These are phyloP conservation scores for Smittia sp. DNA, from an alignment of 2,888 invertebrate genomes.

Conservation along the genomic window DNA sequence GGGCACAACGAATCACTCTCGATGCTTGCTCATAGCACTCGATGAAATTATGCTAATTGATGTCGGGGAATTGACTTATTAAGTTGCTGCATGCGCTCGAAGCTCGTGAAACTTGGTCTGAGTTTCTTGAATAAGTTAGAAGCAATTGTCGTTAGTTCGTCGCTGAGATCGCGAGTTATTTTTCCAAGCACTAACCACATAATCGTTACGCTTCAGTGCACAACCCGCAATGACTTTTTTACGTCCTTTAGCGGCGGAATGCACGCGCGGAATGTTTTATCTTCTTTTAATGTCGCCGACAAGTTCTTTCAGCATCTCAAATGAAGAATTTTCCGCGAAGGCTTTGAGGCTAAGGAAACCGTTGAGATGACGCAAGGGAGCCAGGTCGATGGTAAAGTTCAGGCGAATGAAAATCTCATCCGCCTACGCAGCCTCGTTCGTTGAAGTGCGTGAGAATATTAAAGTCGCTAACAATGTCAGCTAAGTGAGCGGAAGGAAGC, in stretches of 20 bases:
- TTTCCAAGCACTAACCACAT: neutral
- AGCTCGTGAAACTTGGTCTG: too few relatives aligned
- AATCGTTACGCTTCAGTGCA: neutral
- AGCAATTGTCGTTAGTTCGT: too few relatives aligned
- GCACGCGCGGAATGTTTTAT: neutral
- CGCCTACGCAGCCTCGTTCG: neutral
- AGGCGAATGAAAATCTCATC: too few relatives aligned
- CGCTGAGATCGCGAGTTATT: too few relatives aligned
- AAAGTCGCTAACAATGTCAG: neutral
- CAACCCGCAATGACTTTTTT: neutral
- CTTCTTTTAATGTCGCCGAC: neutral
- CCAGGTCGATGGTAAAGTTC: too few relatives aligned
- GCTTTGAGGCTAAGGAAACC: too few relatives aligned
- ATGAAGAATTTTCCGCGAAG: neutral
- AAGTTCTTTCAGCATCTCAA: neutral
- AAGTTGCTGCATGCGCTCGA: neutral
- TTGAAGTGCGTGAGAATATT: neutral
- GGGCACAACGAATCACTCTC: neutral
- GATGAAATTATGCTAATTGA: conserved; percentile 29
- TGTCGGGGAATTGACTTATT: conserved; percentile 33
- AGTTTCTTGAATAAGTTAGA: neutral
- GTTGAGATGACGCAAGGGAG: too few relatives aligned
- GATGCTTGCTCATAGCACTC: neutral
- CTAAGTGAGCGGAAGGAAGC: neutral
- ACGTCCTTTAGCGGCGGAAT: neutral